Percentiles rank a stretch among this genome's conserved stretches.
phyloP scores from a whole-genome alignment of 2,888 invertebrate species.

The Epistrophe grossulariae region DNA sequence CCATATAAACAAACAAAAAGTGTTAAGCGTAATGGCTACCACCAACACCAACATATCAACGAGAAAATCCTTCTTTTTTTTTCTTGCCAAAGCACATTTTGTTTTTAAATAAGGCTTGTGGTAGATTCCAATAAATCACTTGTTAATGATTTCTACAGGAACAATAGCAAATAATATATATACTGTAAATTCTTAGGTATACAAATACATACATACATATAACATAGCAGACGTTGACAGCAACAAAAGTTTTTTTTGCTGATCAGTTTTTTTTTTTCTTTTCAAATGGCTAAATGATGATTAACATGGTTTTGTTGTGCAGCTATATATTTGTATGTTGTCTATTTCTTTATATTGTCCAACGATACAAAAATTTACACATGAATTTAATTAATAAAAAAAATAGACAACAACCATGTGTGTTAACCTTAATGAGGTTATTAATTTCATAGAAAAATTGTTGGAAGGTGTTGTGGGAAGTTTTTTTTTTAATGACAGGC shows the following conservation, averaged over 20 bases:
- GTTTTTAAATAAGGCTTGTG: slow-evolving; percentile 2
- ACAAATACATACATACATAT: neutral
- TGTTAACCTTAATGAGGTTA: slow-evolving; percentile 56
- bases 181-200: neutral
- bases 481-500: slow-evolving; percentile 35
- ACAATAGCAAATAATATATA: slow-evolving; percentile 16
- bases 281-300: slow-evolving; percentile 31
- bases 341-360: slow-evolving; percentile 20
- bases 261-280: slow-evolving; percentile 19
- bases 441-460: slow-evolving; percentile 51
- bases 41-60: neutral
- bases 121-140: slow-evolving; percentile 41
- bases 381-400: slow-evolving; percentile 39
- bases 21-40: neutral
- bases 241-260: neutral
- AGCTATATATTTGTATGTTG: neutral
- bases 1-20: slow-evolving; percentile 41
- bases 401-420: slow-evolving; percentile 38
- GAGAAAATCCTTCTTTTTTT: slow-evolving; percentile 15
- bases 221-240: slow-evolving; percentile 22
- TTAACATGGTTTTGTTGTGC: slow-evolving; percentile 43
- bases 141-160: slow-evolving; percentile 25
- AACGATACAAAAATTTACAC: slow-evolving; percentile 36
- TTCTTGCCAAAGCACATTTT: neutral
- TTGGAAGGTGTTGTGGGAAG: slow-evolving; percentile 21